phyloP scores from a whole-genome alignment of 2,888 invertebrate genomes.

The Eulithis testata region DNA sequence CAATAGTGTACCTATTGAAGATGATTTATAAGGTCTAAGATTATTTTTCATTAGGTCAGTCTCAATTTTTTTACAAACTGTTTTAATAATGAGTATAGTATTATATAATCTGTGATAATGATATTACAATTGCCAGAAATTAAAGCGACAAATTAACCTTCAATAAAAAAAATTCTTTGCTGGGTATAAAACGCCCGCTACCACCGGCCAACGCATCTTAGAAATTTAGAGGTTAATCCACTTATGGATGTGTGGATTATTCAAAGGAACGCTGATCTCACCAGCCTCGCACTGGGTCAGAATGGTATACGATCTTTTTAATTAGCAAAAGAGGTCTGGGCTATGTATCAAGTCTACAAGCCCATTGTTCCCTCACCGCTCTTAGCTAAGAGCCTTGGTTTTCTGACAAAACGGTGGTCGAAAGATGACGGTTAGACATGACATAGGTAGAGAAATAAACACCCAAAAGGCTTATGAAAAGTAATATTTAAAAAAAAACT shows the following conservation, averaged over 20 bases:
- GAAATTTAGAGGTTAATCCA: constrained; percentile 4
- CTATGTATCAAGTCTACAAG: constrained; percentile 53
- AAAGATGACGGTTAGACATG: not conserved
- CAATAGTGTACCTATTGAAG: too few species aligned
- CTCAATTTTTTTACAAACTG: too few species aligned
- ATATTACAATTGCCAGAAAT: too few species aligned
- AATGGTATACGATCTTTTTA: constrained; percentile 55
- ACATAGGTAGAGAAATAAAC: too few species aligned
- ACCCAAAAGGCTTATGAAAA: too few species aligned
- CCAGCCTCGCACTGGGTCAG: constrained; percentile 32
- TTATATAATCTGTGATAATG: too few species aligned
- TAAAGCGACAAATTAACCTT: too few species aligned
- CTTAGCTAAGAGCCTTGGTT: constrained; percentile 2
- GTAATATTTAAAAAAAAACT: too few species aligned
- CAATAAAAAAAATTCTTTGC: not conserved
- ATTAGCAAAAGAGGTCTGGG: constrained; percentile 64
- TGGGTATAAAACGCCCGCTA: not conserved
- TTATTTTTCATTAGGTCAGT: too few species aligned
- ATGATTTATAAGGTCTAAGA: too few species aligned
- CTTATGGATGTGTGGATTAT: constrained; percentile 23
- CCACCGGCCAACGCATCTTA: not conserved
- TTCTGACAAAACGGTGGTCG: not conserved
- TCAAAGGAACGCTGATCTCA: constrained; percentile 40
- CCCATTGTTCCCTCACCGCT: constrained; percentile 46
- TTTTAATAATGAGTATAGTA: too few species aligned